These are phyloP conservation scores for Drosophila nigromelanica DNA, from an alignment of 1,140 invertebrate genomes.

Conservation along the genomic window DNA sequence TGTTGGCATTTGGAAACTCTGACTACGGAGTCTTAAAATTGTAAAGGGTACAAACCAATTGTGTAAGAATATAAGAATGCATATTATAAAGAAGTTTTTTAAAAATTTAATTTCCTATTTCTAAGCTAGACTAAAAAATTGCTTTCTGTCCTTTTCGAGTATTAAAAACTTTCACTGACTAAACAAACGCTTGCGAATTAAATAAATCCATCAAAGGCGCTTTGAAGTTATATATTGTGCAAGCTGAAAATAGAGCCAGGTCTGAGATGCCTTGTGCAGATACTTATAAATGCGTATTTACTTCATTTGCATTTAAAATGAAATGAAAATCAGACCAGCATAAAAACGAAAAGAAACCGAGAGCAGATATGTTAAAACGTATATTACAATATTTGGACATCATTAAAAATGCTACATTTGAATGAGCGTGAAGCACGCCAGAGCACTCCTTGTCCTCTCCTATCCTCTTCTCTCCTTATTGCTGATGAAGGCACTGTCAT, in stretches of 20 bases:
- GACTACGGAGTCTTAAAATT: not conserved
- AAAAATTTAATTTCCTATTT: no score
- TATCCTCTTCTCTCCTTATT: not conserved
- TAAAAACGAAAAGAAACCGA: slow-evolving; percentile 60
- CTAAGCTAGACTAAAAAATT: not conserved
- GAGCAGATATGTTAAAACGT: slow-evolving; percentile 41
- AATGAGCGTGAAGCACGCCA: slow-evolving; percentile 42
- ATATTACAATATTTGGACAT: slow-evolving; percentile 69
- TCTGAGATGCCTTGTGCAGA: slow-evolving; percentile 5
- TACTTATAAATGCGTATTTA: slow-evolving; percentile 61
- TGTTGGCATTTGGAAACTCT: not conserved
- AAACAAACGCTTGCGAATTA: slow-evolving; percentile 45
- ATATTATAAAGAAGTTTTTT: not conserved
- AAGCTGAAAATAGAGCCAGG: slow-evolving; percentile 10
- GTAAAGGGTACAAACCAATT: not conserved
- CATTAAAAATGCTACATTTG: slow-evolving; percentile 78
- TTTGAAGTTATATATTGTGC: slow-evolving; percentile 63
- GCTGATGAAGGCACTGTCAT: slow-evolving; percentile 36
- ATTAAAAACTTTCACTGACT: slow-evolving; percentile 62
- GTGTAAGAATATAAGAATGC: not conserved
- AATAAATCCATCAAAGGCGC: slow-evolving; percentile 51
- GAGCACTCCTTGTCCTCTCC: not conserved
- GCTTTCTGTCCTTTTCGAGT: slow-evolving; percentile 2
- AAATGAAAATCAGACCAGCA: slow-evolving; percentile 77
- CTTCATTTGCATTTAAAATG: slow-evolving; percentile 78